Percentiles rank a stretch among this genome's conserved stretches.
phyloP scores from a whole-genome alignment of 2,888 invertebrate genomes.

The Phrixothrix hirtus region DNA sequence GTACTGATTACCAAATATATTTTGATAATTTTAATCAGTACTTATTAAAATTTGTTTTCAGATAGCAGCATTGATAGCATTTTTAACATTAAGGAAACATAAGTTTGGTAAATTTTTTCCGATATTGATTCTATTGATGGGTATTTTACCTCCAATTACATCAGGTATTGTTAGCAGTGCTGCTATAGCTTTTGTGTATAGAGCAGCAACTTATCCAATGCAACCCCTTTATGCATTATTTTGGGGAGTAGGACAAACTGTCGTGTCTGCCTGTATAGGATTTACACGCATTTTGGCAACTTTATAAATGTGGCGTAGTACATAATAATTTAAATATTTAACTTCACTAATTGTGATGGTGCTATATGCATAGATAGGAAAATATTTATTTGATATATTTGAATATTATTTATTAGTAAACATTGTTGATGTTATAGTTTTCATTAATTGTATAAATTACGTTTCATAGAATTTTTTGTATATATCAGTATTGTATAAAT shows the following conservation, averaged over 20 bases:
- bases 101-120: conserved; percentile 95
- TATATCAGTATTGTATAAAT: conserved; percentile 44
- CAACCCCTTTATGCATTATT: conserved; percentile 88
- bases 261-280: conserved; percentile 85
- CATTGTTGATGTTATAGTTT: too few relatives aligned
- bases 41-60: too few relatives aligned
- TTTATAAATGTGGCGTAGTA: conserved; percentile 59
- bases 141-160: conserved; percentile 84
- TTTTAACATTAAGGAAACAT: conserved; percentile 89
- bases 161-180: conserved; percentile 90
- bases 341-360: conserved; percentile 52
- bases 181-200: conserved; percentile 90
- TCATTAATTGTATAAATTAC: conserved; percentile 38
- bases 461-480: conserved; percentile 45
- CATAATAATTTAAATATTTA: too few relatives aligned
- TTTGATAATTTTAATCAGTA: too few relatives aligned
- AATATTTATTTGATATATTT: too few relatives aligned
- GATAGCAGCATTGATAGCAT: conserved; percentile 88
- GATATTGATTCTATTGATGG: conserved; percentile 84
- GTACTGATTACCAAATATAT: too few relatives aligned
- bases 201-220: conserved; percentile 87
- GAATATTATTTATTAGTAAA: conserved; percentile 33
- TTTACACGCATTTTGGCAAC: conserved; percentile 93
- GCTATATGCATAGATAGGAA: conserved; percentile 46
- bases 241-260: conserved; percentile 94